Conservation (phyloP, 2,113 vertebrate species). For the Brachypteracias leptosomus region DNA sequence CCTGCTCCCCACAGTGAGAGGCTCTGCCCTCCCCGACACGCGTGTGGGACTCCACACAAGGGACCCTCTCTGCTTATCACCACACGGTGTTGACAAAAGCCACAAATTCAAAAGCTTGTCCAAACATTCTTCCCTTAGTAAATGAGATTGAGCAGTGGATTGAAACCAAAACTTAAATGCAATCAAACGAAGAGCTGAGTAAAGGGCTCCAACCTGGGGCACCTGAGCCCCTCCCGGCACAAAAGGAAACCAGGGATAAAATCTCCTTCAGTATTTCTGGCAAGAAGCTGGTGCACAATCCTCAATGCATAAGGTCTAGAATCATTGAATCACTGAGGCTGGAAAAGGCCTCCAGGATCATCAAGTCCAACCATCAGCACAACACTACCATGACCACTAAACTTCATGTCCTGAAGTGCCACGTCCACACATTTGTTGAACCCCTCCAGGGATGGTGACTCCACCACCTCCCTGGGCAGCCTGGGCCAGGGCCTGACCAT, state of each 20-base stretch:
- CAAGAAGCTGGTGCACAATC: neutral
- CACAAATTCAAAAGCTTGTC: neutral
- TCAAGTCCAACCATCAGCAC: no score
- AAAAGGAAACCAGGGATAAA: neutral
- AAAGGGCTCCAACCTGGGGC: neutral
- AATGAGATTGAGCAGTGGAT: neutral
- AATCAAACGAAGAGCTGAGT: neutral
- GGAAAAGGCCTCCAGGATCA: no score
- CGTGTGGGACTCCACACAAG: rapidly evolving
- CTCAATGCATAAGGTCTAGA: no score
- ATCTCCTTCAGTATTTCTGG: rapidly evolving
- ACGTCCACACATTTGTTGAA: no score
- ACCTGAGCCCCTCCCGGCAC: neutral
- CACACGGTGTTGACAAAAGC: rapidly evolving
- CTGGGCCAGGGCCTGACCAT: no score
- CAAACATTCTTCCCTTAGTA: neutral
- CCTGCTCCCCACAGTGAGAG: neutral
- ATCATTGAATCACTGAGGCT: no score
- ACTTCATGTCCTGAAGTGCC: no score
- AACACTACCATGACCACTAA: no score
- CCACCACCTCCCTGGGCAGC: no score
- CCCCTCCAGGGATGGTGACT: no score
- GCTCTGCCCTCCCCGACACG: neutral
- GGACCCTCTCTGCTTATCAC: neutral
- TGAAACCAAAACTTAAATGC: neutral